These are phyloP conservation scores for Pipistrellus kuhlii DNA, from an alignment of 2,797 vertebrate genomes.

Conservation along the genomic window DNA sequence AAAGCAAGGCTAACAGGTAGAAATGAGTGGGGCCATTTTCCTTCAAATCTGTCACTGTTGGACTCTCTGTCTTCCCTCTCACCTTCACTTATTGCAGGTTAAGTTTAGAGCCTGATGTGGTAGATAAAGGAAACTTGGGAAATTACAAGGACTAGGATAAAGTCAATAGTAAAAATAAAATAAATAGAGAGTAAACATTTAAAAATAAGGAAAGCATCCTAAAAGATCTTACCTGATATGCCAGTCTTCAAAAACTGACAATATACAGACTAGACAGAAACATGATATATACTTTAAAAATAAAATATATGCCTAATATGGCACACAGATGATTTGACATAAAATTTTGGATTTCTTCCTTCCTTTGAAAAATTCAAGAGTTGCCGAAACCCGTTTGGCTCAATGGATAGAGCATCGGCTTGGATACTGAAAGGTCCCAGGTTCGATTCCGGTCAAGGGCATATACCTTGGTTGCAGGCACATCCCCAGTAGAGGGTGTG, in stretches of 20 bases:
- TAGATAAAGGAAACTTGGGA: not conserved
- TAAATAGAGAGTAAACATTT: not conserved
- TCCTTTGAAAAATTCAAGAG: not conserved
- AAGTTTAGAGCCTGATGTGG: not conserved
- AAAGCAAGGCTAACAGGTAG: not conserved
- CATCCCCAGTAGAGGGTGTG: no score
- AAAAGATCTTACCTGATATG: not conserved
- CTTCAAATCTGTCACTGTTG: not conserved
- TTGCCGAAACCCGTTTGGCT: no score
- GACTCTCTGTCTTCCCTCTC: not conserved
- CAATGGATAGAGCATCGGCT: no score
- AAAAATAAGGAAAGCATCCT: not conserved
- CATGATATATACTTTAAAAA: not conserved
- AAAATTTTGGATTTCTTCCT: not conserved
- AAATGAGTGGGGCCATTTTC: not conserved
- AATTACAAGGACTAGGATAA: not conserved
- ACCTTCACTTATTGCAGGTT: not conserved
- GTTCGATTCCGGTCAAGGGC: no score
- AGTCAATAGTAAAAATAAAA: not conserved
- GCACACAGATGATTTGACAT: not conserved
- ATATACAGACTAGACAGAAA: not conserved
- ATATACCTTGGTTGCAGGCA: no score
- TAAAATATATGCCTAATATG: not conserved
- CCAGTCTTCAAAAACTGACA: conserved; percentile 20
- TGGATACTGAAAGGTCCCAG: no score